These are phyloP conservation scores for Sphinx pinastri DNA, from an alignment of 2,888 invertebrate species.

Conservation along the genomic window DNA sequence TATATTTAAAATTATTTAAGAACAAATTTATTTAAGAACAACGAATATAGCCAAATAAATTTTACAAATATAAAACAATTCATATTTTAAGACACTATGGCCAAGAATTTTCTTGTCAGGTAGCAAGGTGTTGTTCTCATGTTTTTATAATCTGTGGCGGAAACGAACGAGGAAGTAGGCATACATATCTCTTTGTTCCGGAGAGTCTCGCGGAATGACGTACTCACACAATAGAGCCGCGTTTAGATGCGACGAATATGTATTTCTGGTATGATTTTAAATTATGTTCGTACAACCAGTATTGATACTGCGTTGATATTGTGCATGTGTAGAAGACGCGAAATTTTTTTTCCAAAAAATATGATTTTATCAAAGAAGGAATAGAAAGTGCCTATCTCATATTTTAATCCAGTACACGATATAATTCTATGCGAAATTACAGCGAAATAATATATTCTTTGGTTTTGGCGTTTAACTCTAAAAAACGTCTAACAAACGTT, in stretches of 20 bases:
- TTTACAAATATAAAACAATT: too few species aligned
- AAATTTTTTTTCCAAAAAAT: too few species aligned
- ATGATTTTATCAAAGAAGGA: not conserved
- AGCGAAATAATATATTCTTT: too few species aligned
- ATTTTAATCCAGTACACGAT: too few species aligned
- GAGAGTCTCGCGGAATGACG: conserved; percentile 41
- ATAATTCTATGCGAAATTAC: too few species aligned
- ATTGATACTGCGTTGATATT: not conserved
- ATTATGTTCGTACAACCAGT: not conserved
- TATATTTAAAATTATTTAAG: too few species aligned
- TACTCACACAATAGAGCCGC: conserved; percentile 41
- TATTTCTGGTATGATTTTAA: conserved; percentile 38
- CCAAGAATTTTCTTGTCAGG: not conserved
- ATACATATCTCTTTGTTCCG: conserved; percentile 53
- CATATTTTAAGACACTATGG: not conserved
- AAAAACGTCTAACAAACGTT: too few species aligned
- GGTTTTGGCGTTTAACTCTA: too few species aligned
- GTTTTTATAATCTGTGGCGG: conserved; percentile 43
- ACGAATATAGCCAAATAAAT: too few species aligned
- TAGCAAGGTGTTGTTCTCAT: conserved; percentile 19
- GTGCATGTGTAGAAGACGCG: not conserved
- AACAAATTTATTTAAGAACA: too few species aligned
- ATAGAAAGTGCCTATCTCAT: too few species aligned
- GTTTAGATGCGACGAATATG: conserved; percentile 42
- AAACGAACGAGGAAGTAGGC: conserved; percentile 52